phyloP scores from a whole-genome alignment of 1,140 invertebrate genomes.

The Ceratina australensis region DNA sequence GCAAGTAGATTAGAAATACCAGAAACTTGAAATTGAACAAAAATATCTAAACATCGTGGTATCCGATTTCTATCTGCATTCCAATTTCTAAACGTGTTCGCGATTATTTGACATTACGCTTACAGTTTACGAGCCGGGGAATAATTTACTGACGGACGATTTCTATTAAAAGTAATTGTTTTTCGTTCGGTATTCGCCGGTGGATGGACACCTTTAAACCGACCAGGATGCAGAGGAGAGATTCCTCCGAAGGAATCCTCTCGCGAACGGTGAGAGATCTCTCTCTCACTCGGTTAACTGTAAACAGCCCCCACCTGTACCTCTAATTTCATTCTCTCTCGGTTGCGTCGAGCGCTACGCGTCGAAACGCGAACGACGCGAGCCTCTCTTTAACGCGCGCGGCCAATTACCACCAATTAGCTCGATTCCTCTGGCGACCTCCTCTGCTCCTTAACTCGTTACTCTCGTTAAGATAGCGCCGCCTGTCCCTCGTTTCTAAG shows the following conservation, averaged over 20 bases:
- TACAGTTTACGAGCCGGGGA: too few relatives aligned
- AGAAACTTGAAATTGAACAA: too few relatives aligned
- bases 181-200: neutral
- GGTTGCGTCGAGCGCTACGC: neutral
- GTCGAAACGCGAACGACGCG: conserved; percentile 2
- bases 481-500: too few relatives aligned
- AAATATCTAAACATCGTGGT: too few relatives aligned
- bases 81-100: too few relatives aligned
- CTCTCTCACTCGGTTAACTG: conserved; percentile 46
- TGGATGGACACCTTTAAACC: neutral
- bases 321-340: neutral
- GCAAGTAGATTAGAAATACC: too few relatives aligned
- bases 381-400: conserved; percentile 1
- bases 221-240: conserved; percentile 14
- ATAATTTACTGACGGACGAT: too few relatives aligned
- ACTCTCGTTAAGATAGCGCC: too few relatives aligned
- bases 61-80: too few relatives aligned
- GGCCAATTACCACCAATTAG: conserved; percentile 37
- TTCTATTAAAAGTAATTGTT: too few relatives aligned
- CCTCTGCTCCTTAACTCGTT: neutral
- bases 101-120: too few relatives aligned
- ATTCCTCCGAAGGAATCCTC: conserved; percentile 2
- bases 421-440: neutral
- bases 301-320: conserved; percentile 35
- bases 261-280: conserved; percentile 2